These are phyloP conservation scores for Poecilia velifera DNA, from an alignment of 2,797 vertebrate genomes.

Conservation along the genomic window DNA sequence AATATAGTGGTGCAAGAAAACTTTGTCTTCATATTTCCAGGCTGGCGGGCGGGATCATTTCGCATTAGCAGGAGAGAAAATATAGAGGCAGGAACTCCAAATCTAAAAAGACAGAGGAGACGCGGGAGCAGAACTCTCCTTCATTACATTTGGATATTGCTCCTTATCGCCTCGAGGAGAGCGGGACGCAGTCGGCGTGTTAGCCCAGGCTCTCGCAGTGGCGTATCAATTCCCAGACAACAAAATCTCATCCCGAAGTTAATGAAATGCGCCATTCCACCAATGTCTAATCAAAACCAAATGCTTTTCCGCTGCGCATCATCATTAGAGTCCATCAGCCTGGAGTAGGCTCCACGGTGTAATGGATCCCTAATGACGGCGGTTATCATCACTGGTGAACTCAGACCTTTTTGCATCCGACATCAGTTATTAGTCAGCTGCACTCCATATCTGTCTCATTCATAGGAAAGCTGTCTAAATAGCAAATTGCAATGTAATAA, in stretches of 20 bases:
- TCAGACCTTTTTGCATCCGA: conserved; percentile 56
- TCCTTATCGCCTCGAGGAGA: conserved; percentile 42
- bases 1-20: conserved; percentile 23
- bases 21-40: conserved; percentile 13
- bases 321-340: conserved; percentile 71
- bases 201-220: conserved; percentile 34
- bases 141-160: conserved; percentile 61
- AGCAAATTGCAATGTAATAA: conserved; percentile 57
- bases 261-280: conserved; percentile 74
- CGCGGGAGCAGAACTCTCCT: conserved; percentile 24
- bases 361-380: conserved; percentile 72
- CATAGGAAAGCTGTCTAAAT: conserved; percentile 46
- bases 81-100: not conserved
- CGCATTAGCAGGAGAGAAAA: conserved; percentile 20
- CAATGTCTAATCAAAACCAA: conserved; percentile 75
- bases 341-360: conserved; percentile 54
- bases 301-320: conserved; percentile 62
- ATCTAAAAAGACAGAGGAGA: conserved; percentile 28
- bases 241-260: conserved; percentile 70
- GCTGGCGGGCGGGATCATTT: conserved; percentile 16
- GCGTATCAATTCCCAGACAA: conserved; percentile 59
- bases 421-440: conserved; percentile 58
- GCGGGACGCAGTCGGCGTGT: conserved; percentile 16
- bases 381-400: conserved; percentile 71
- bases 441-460: conserved; percentile 60